These are phyloP conservation scores for Tortrix viridana DNA, from an alignment of 2,888 invertebrate species.

Conservation along the genomic window DNA sequence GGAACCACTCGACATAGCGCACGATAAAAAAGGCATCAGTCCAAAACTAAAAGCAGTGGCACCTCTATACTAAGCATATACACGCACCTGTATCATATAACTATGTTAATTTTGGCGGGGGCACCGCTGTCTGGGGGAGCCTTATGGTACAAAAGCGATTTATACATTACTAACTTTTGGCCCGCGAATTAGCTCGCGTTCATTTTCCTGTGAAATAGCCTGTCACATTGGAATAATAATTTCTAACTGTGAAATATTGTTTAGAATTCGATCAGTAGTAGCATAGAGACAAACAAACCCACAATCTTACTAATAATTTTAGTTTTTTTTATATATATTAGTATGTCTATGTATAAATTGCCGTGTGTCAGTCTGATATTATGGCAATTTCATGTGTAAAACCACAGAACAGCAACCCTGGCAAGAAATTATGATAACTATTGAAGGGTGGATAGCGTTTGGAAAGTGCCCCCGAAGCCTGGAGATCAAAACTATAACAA, in stretches of 20 bases:
- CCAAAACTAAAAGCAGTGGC: slow-evolving; percentile 52
- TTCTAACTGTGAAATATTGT: too few species aligned
- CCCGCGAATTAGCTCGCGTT: neutral
- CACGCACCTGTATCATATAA: slow-evolving; percentile 46
- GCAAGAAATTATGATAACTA: too few species aligned
- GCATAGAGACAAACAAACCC: too few species aligned
- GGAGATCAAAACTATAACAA: too few species aligned
- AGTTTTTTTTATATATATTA: too few species aligned
- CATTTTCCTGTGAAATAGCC: too few species aligned
- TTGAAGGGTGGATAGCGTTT: too few species aligned
- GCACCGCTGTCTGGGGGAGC: slow-evolving; percentile 45
- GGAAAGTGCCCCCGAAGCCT: too few species aligned
- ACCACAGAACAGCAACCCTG: too few species aligned
- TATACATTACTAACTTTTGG: neutral
- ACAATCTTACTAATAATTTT: too few species aligned
- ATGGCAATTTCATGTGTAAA: neutral
- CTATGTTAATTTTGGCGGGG: slow-evolving; percentile 55
- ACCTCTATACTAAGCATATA: slow-evolving; percentile 41
- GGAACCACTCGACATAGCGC: slow-evolving; percentile 9
- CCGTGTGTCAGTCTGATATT: neutral
- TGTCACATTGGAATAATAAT: too few species aligned
- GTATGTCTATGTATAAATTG: neutral
- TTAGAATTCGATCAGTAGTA: too few species aligned
- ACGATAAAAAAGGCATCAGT: slow-evolving; percentile 30
- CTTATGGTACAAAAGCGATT: slow-evolving; percentile 4